These are phyloP conservation scores for Drosophila sp. DNA, from an alignment of 1,140 invertebrate genomes.

Conservation along the genomic window DNA sequence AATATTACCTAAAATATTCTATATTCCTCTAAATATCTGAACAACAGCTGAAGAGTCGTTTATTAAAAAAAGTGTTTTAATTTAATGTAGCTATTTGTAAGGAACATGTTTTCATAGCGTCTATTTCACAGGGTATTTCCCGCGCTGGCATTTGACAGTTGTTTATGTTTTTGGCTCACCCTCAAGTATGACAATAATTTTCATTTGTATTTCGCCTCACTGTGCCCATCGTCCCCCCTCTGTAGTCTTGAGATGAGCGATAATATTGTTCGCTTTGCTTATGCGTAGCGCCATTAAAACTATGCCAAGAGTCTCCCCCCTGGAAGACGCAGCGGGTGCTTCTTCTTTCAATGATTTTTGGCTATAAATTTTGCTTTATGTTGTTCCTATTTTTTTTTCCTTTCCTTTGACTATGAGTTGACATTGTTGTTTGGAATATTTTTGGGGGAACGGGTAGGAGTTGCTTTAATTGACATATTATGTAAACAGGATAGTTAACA, in stretches of 20 bases:
- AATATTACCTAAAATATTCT: too few species aligned
- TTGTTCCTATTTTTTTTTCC: conserved; percentile 28
- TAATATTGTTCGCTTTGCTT: conserved; percentile 32
- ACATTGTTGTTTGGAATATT: conserved; percentile 3
- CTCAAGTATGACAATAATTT: conserved; percentile 21
- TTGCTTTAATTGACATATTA: conserved; percentile 75
- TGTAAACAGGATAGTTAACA: conserved; percentile 79
- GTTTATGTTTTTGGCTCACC: conserved; percentile 19
- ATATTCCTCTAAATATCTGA: too few species aligned
- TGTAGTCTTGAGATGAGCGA: background rate
- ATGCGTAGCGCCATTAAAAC: conserved; percentile 54
- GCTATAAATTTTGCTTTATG: conserved; percentile 49
- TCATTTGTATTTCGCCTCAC: conserved; percentile 9
- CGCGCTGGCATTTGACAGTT: background rate
- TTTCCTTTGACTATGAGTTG: conserved; percentile 11
- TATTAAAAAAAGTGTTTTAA: too few species aligned
- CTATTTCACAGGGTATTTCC: background rate
- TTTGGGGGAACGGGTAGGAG: background rate
- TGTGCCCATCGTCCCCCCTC: background rate
- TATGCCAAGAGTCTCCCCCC: conserved; percentile 31
- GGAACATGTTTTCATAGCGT: too few species aligned
- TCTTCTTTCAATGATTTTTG: conserved; percentile 33
- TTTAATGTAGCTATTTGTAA: too few species aligned
- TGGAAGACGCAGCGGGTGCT: conserved; percentile 35
- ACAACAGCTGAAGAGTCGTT: too few species aligned